Evolutionary conservation across 2,888 invertebrate species (phyloP).

Genomic region (Synanthedon tipuliformis): DNA sequence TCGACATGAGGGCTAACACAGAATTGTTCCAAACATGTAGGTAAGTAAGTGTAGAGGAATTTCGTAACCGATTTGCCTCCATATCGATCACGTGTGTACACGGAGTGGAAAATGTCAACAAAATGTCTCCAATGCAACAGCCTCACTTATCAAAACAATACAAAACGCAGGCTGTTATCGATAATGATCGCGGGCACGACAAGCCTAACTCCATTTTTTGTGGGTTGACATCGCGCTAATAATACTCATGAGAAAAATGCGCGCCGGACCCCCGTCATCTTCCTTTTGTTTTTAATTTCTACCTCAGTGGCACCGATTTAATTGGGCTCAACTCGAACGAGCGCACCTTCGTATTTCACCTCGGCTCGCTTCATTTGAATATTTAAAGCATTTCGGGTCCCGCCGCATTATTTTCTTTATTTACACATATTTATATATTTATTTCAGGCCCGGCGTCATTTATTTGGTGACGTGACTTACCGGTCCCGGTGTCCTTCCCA

Average conservation of each 20-base stretch:
- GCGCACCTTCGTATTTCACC: conserved; percentile 70
- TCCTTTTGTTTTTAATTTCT: conserved; percentile 71
- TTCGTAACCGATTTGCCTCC: conserved; percentile 8
- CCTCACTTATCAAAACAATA: conserved; percentile 67
- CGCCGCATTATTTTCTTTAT: conserved; percentile 64
- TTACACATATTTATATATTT: conserved; percentile 69
- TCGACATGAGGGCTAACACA: too few relatives aligned
- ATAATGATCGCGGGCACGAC: conserved; percentile 61
- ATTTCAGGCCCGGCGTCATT: conserved; percentile 61
- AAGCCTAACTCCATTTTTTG: conserved; percentile 64
- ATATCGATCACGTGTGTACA: conserved; percentile 52
- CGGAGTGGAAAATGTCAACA: conserved; percentile 55
- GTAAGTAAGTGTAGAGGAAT: background rate
- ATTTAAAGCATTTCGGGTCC: conserved; percentile 68
- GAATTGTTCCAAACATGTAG: too few relatives aligned
- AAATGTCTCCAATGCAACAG: conserved; percentile 37
- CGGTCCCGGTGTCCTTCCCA: conserved; percentile 66
- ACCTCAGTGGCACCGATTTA: conserved; percentile 71
- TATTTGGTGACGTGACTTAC: conserved; percentile 69
- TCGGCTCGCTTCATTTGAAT: conserved; percentile 69
- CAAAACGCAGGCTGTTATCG: conserved; percentile 65
- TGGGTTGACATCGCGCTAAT: conserved; percentile 69
- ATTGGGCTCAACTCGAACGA: conserved; percentile 67
- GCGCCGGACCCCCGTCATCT: conserved; percentile 60
- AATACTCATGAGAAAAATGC: conserved; percentile 70